Evolutionary conservation across 2,888 invertebrate species (phyloP).

Genomic region (Pelosia muscerda): DNA sequence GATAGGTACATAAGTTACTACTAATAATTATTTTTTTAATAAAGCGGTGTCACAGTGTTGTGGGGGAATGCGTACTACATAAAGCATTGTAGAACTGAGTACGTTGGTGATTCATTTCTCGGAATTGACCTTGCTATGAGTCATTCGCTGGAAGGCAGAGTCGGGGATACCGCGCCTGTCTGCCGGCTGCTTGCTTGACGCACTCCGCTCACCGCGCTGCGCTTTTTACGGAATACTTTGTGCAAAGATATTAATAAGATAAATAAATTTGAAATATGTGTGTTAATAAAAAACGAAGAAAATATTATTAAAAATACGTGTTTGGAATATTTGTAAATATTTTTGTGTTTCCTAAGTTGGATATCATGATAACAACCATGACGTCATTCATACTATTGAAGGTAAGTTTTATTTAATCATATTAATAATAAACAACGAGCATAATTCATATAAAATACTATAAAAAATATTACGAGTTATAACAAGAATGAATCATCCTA

Average conservation of each 20-base stretch:
- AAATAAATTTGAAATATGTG: slow-evolving; percentile 67
- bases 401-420: slow-evolving; percentile 65
- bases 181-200: slow-evolving; percentile 83
- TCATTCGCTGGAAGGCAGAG: slow-evolving; percentile 87
- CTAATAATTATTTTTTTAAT: slow-evolving; percentile 62
- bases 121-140: slow-evolving; percentile 88
- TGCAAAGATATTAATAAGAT: slow-evolving; percentile 59
- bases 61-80: slow-evolving; percentile 81
- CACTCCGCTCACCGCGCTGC: slow-evolving; percentile 73
- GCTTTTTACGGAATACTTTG: slow-evolving; percentile 64
- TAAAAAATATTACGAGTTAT: slow-evolving; percentile 39
- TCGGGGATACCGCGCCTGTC: slow-evolving; percentile 87
- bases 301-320: slow-evolving; percentile 58
- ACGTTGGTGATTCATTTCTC: slow-evolving; percentile 87
- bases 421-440: slow-evolving; percentile 27
- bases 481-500: slow-evolving; percentile 64
- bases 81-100: slow-evolving; percentile 82
- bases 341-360: slow-evolving; percentile 78
- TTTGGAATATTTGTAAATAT: slow-evolving; percentile 66
- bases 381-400: slow-evolving; percentile 86
- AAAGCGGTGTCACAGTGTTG: slow-evolving; percentile 66
- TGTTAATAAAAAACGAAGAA: slow-evolving; percentile 60
- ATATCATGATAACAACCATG: slow-evolving; percentile 87
- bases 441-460: slow-evolving; percentile 33
- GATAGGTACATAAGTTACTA: slow-evolving; percentile 17